These are phyloP conservation scores for Tenebrio molitor DNA, from an alignment of 1,140 invertebrate genomes.

Conservation along the genomic window DNA sequence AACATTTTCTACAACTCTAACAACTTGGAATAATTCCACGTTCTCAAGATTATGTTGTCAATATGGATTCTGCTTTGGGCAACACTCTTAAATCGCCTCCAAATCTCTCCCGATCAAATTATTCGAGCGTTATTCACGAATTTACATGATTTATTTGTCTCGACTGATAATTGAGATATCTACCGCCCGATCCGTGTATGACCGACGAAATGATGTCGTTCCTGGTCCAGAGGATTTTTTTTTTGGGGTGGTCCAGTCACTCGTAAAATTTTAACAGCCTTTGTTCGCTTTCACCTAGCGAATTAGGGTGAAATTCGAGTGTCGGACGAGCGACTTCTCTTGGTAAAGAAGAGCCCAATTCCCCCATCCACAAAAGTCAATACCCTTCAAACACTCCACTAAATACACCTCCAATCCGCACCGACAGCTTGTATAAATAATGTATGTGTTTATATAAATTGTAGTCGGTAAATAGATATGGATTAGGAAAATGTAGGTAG, in stretches of 20 bases:
- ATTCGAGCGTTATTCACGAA: neutral
- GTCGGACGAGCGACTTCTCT: neutral
- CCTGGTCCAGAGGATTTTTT: constrained; percentile 15
- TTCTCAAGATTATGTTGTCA: constrained; percentile 23
- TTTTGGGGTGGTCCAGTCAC: constrained; percentile 8
- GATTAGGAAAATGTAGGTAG: neutral
- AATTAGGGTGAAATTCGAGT: constrained; percentile 34
- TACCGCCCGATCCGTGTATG: too few species aligned
- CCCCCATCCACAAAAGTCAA: constrained; percentile 34
- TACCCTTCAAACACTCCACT: constrained; percentile 19
- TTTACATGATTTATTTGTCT: neutral
- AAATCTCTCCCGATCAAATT: neutral
- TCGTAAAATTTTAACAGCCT: constrained; percentile 30
- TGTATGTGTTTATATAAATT: constrained; percentile 37
- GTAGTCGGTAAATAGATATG: neutral
- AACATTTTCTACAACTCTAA: neutral
- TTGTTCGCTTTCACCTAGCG: constrained; percentile 4
- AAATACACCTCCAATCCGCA: constrained; percentile 28
- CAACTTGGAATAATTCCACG: constrained; percentile 11
- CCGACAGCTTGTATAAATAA: constrained; percentile 28
- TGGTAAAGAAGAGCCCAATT: constrained; percentile 24
- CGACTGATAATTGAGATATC: too few species aligned
- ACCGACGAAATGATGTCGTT: constrained; percentile 31
- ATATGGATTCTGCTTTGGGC: constrained; percentile 9
- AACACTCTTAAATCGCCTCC: neutral